Percentiles rank a stretch among this genome's conserved stretches.
phyloP scores from a whole-genome alignment of 2,113 vertebrate species.

The Egretta garzetta region DNA sequence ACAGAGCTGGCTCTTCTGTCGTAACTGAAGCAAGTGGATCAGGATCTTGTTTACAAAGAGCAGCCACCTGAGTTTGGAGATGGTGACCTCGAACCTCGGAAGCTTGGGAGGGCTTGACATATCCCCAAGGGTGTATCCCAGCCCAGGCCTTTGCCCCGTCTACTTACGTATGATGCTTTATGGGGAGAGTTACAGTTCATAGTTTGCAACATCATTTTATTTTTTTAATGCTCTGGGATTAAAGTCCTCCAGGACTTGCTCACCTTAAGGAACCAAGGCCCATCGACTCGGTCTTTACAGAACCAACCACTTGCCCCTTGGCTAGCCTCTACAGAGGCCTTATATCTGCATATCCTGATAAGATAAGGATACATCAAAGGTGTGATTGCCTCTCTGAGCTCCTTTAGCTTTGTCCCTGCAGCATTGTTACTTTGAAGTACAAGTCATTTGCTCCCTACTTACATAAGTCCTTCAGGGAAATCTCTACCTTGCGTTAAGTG shows the following conservation, averaged over 20 bases:
- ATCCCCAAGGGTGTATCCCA: neutral
- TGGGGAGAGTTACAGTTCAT: neutral
- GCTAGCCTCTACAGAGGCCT: neutral
- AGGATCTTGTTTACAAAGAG: neutral
- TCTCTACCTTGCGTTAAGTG: neutral
- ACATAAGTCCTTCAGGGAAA: neutral
- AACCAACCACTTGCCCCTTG: neutral
- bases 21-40: neutral
- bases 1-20: neutral
- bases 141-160: neutral
- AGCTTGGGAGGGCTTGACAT: neutral
- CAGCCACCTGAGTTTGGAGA: neutral
- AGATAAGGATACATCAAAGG: conserved; percentile 45
- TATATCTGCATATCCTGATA: neutral
- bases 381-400: neutral
- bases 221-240: neutral
- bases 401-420: conserved; percentile 6
- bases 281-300: neutral
- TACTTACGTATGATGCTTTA: neutral
- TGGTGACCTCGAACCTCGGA: neutral
- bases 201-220: fast-evolving
- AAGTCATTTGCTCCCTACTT: neutral
- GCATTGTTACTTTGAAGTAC: conserved; percentile 1
- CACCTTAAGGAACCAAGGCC: neutral
- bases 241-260: neutral